Evolutionary conservation across 37 sponge, comb jelly and placozoan species (phyloP).

Genomic region (Hexactinellida sp.): DNA sequence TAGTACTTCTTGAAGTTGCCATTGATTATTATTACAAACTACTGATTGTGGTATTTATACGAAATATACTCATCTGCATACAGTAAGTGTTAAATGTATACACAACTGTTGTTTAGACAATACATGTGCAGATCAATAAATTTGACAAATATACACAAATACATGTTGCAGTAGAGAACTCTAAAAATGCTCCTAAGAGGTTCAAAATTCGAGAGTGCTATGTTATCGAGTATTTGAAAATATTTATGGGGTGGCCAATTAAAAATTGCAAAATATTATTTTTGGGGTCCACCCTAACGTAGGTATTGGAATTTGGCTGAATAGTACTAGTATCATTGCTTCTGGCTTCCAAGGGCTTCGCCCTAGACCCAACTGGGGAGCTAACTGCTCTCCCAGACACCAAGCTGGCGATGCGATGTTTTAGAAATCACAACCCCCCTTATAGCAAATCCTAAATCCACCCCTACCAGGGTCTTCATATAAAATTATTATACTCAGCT

Average conservation of each 20-base stretch:
- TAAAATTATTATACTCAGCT: too few relatives aligned
- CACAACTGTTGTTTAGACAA: not conserved
- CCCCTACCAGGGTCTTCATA: too few relatives aligned
- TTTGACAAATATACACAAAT: not conserved
- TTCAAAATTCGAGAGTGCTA: not conserved
- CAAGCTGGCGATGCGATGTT: too few relatives aligned
- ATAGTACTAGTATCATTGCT: too few relatives aligned
- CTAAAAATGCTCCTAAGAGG: not conserved
- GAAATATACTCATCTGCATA: not conserved
- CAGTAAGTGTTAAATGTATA: not conserved
- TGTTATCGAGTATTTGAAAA: not conserved
- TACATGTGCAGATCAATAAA: not conserved
- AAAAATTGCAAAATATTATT: not conserved
- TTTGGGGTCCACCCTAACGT: not conserved
- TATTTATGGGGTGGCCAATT: not conserved
- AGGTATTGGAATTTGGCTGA: too few relatives aligned
- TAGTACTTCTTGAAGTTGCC: not conserved
- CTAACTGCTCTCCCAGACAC: too few relatives aligned
- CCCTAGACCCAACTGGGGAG: too few relatives aligned
- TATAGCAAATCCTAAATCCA: too few relatives aligned
- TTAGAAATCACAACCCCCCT: too few relatives aligned
- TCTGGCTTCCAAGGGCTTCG: too few relatives aligned
- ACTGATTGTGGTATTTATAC: not conserved
- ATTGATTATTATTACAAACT: not conserved
- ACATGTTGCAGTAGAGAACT: not conserved